Percentiles rank a stretch among this genome's conserved stretches.
Conservation (phyloP, 2,113 vertebrate species). For the Aspiorhynchus laticeps region DNA sequence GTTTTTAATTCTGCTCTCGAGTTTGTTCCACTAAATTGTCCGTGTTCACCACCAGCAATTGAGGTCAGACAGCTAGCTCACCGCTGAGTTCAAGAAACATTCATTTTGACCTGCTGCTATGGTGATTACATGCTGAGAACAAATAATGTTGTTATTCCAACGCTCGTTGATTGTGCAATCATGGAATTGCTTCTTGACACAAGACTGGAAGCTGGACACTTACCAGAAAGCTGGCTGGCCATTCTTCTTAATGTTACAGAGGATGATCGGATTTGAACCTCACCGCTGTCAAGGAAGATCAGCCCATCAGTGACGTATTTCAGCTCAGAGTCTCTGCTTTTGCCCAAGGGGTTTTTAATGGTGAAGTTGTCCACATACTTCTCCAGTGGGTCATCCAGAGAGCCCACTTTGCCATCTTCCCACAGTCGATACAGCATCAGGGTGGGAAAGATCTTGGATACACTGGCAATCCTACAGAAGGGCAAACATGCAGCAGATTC, state of each 20-base stretch:
- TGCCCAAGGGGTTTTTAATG: constrained; percentile 88
- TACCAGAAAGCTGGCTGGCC: constrained; percentile 86
- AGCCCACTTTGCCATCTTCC: constrained; percentile 85
- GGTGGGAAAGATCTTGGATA: constrained; percentile 92
- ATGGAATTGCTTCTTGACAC: not conserved
- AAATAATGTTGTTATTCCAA: not conserved
- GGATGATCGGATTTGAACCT: constrained; percentile 75
- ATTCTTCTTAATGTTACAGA: constrained; percentile 85
- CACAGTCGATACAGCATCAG: constrained; percentile 92
- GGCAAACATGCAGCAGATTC: constrained; percentile 72
- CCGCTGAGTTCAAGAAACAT: not conserved
- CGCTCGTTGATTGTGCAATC: not conserved
- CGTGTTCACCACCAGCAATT: not conserved
- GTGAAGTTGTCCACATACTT: constrained; percentile 82
- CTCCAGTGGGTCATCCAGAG: constrained; percentile 88
- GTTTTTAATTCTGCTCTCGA: not conserved
- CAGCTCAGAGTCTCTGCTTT: constrained; percentile 68
- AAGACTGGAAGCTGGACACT: not conserved
- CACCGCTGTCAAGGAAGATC: constrained; percentile 80
- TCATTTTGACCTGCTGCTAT: not conserved
- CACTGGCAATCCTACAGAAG: constrained; percentile 82
- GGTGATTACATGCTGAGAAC: not conserved
- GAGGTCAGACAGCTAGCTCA: not conserved
- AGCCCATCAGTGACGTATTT: constrained; percentile 78
- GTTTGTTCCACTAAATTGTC: not conserved